Conservation (phyloP, 1,140 invertebrate species). For the Heliothis virescens region DNA sequence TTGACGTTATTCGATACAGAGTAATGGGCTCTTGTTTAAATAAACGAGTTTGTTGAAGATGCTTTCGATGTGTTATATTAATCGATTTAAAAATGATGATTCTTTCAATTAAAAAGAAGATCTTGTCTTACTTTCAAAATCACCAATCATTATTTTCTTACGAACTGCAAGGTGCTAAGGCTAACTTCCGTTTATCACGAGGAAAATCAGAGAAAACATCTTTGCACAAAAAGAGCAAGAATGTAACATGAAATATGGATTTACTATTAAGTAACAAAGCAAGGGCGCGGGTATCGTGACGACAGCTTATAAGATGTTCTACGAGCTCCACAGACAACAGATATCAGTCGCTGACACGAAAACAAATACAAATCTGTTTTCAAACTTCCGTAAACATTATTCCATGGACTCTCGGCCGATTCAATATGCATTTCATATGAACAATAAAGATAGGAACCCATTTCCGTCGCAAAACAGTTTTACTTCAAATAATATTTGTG, state of each 20-base stretch:
- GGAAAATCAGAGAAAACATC: not conserved
- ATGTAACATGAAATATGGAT: not conserved
- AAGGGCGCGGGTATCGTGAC: conserved; percentile 19
- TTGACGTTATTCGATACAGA: conserved; percentile 18
- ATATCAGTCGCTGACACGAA: conserved; percentile 30
- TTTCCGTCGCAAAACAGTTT: conserved; percentile 36
- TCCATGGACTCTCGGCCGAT: conserved; percentile 15
- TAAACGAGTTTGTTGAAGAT: not conserved
- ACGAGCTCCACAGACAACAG: conserved; percentile 6
- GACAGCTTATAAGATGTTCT: conserved; percentile 26
- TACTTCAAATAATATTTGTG: conserved; percentile 39
- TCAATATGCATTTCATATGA: conserved; percentile 40
- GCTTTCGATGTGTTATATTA: not conserved
- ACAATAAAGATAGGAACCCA: conserved; percentile 33
- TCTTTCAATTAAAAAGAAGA: too few relatives aligned
- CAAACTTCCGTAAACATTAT: conserved; percentile 36
- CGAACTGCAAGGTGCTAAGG: not conserved
- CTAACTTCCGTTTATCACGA: conserved; percentile 5
- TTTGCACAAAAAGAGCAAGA: not conserved
- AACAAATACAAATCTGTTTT: conserved; percentile 20
- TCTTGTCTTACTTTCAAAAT: too few relatives aligned
- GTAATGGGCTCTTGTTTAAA: not conserved
- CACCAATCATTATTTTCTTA: not conserved
- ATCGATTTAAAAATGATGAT: too few relatives aligned
- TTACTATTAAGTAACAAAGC: conserved; percentile 12